A percentile compares a stretch with the other conserved stretches of the same genome.
These are phyloP conservation scores for Sipha maydis DNA, from an alignment of 2,888 invertebrate species.

Conservation along the genomic window DNA sequence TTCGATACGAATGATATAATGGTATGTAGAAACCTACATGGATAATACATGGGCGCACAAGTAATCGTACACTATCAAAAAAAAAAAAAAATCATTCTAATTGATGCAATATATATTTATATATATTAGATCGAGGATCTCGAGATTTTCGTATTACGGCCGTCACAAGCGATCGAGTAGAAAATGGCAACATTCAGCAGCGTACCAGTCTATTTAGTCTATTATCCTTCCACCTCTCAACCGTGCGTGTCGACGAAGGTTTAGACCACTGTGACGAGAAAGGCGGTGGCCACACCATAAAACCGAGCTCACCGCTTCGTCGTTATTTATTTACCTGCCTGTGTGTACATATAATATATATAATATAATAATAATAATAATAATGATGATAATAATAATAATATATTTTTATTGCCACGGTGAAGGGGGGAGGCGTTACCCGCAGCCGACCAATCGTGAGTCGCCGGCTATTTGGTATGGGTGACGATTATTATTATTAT, in stretches of 20 bases:
- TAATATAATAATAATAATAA: conserved; percentile 11
- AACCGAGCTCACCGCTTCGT: background rate
- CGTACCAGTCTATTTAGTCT: background rate
- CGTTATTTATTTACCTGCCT: background rate
- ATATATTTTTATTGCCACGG: conserved; percentile 32
- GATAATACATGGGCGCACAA: no score
- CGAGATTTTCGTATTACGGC: background rate
- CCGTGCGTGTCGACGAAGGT: background rate
- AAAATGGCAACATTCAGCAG: conserved; percentile 34
- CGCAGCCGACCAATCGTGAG: conserved; percentile 46
- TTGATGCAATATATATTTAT: no score
- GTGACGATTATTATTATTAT: conserved; percentile 47
- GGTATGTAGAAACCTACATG: no score
- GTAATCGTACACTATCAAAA: no score
- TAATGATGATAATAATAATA: conserved; percentile 24
- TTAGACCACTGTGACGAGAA: conserved; percentile 18
- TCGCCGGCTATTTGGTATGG: background rate
- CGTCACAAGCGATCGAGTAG: background rate
- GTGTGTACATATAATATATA: background rate
- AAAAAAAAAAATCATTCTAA: no score
- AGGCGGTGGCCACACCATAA: conserved; percentile 18
- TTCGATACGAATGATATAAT: no score
- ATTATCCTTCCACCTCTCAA: background rate
- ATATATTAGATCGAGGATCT: no score
- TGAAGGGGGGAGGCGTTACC: conserved; percentile 59